A percentile compares a stretch with the other conserved stretches of the same genome.
phyloP scores from a whole-genome alignment of 2,113 vertebrate genomes.

The Sinocyclocheilus maitianheensis region DNA sequence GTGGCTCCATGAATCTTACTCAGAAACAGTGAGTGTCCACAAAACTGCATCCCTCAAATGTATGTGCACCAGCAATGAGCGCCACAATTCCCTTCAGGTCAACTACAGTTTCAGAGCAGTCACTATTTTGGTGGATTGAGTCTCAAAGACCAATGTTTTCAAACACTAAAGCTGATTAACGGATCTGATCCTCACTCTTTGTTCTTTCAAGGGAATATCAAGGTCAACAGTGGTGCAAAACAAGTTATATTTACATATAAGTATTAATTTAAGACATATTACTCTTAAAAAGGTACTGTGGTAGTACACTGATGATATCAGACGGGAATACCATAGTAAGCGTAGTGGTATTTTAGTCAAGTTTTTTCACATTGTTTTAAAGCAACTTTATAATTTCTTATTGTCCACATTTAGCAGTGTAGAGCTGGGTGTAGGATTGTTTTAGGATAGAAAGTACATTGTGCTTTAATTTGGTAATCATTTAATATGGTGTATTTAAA shows the following conservation, averaged over 20 bases:
- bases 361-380: not conserved
- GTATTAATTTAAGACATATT: no score
- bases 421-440: not conserved
- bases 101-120: not conserved
- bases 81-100: not conserved
- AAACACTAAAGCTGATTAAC: not conserved
- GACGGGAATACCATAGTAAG: not conserved
- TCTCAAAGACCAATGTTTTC: not conserved
- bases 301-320: not conserved
- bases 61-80: not conserved
- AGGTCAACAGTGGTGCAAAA: not conserved
- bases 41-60: not conserved
- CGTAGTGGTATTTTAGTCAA: no score
- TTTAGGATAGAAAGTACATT: not conserved
- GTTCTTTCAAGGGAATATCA: not conserved
- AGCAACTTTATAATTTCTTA: not conserved
- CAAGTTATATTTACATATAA: no score
- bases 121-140: not conserved
- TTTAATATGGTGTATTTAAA: not conserved
- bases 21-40: not conserved
- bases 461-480: not conserved
- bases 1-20: not conserved
- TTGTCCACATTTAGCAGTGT: not conserved
- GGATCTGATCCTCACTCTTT: not conserved
- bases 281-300: no score